Percentiles rank a stretch among this genome's conserved stretches.
phyloP scores from a whole-genome alignment of 2,888 invertebrate genomes.

The Myopa testacea region DNA sequence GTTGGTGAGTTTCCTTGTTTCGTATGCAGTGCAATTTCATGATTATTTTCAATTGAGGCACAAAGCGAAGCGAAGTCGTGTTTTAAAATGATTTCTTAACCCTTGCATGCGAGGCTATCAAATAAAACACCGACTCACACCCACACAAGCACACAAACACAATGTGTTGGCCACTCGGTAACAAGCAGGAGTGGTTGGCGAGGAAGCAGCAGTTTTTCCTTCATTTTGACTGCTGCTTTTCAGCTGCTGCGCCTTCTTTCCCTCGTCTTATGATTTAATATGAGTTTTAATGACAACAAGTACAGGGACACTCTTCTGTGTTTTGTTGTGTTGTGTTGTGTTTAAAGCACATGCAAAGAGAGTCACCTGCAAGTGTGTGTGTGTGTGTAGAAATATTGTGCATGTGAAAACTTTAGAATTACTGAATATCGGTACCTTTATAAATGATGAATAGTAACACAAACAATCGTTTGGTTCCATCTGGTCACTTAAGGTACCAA shows the following conservation, averaged over 20 bases:
- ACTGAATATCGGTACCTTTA: too few species aligned
- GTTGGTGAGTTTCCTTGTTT: neutral
- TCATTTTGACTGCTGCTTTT: neutral
- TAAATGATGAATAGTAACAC: too few species aligned
- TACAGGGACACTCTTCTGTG: neutral
- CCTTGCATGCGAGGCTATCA: constrained; percentile 23
- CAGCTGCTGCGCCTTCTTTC: neutral
- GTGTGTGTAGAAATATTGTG: neutral
- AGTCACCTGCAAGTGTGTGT: neutral
- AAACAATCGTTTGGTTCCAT: too few species aligned
- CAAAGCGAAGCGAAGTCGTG: constrained; percentile 25
- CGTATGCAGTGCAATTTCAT: constrained; percentile 22
- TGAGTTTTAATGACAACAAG: neutral
- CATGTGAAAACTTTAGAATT: too few species aligned
- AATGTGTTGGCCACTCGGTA: neutral
- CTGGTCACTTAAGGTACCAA: too few species aligned
- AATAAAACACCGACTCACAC: neutral
- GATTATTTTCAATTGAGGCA: constrained; percentile 26
- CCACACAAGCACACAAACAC: neutral
- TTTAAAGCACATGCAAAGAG: neutral
- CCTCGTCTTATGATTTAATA: neutral
- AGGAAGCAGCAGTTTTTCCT: neutral
- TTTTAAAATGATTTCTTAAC: constrained; percentile 30
- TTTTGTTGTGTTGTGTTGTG: neutral
- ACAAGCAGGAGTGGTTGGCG: neutral